A percentile compares a stretch with the other conserved stretches of the same genome.
phyloP scores from a whole-genome alignment of 2,888 invertebrate species.

The Pycnomerus fuliginosus region DNA sequence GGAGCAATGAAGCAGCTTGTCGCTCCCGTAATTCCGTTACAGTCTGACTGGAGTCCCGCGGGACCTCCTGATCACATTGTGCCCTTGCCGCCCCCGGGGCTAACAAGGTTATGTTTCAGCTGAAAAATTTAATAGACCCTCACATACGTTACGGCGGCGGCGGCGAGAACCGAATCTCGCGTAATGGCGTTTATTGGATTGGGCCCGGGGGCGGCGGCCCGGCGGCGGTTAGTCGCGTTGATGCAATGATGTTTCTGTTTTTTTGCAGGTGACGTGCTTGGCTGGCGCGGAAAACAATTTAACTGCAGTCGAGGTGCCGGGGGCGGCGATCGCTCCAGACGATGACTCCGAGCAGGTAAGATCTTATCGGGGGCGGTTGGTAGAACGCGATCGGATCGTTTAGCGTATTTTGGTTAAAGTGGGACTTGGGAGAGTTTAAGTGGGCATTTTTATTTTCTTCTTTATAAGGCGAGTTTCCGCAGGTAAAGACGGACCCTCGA shows the following conservation, averaged over 20 bases:
- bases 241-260: too few species aligned
- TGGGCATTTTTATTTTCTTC: too few species aligned
- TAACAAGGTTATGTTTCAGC: too few species aligned
- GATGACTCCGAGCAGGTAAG: slow-evolving; percentile 42
- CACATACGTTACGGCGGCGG: too few species aligned
- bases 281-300: slow-evolving; percentile 35
- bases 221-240: too few species aligned
- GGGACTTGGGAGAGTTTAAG: too few species aligned
- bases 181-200: slow-evolving; percentile 26
- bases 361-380: slow-evolving; percentile 10
- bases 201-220: too few species aligned
- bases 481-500: too few species aligned
- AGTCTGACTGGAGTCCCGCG: slow-evolving; percentile 28
- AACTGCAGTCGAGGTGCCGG: slow-evolving; percentile 37
- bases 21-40: slow-evolving; percentile 34
- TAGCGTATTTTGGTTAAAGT: too few species aligned
- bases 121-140: too few species aligned
- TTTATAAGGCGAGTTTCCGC: too few species aligned
- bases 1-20: slow-evolving; percentile 35
- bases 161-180: slow-evolving; percentile 16
- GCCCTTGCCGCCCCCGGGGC: slow-evolving; percentile 15
- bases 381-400: slow-evolving; percentile 34
- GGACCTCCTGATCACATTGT: slow-evolving; percentile 30
- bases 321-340: slow-evolving; percentile 31
- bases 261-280: slow-evolving; percentile 39